Base-by-base conservation (phyloP, 2,797 vertebrate genomes). In the Phrynocephalus forsythii region DNA sequence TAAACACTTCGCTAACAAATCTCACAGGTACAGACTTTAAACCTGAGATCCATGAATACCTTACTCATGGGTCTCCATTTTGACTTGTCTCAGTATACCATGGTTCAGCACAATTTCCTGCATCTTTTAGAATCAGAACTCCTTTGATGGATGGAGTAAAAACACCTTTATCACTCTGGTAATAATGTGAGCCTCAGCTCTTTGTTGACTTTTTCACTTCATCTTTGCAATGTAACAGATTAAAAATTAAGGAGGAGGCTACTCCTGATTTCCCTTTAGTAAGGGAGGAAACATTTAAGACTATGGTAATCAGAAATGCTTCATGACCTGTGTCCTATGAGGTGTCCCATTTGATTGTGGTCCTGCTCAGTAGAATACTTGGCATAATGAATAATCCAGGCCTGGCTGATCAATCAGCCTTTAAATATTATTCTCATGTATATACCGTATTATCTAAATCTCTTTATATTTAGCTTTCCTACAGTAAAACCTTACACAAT, bases 391-490 rank as follows among this genome's bases (percentile, higher is more conserved):
- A 80, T 84, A 67, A 84, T 79, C 22, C 11, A 1, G 16, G 30
- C 68, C 24, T 66, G 15, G 78, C 67, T 76, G 77, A 75, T 85
- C 56, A 88, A 91, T 85, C 50, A 92, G 60, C 56, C 44, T 83
- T 90, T 88, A 88, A 91, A 87, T 60, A 30, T 0, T 84, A 24
- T 52, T 3, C 84, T 92, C 20, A 78, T 66, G 6, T 84, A 38
- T 85, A 30, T 28, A 66, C 72, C 11, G 4, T 86, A 26, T 92
- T 84, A 91, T 67, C 68, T 84, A 63, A n/a, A 85, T 88, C 85
- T 83, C 18, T 91, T 90, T 81, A 75, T 75, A 24, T 50, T 80
- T 81, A 82, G 7, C n/a, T 88, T 87, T 86, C 78, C 82, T 52
- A 83, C 24, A 73, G 1, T 3, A 69, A 76, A 44, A 83, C 87